These are phyloP conservation scores for Cordylochernes scorpioides DNA, from an alignment of 2,888 invertebrate genomes.

Conservation along the genomic window DNA sequence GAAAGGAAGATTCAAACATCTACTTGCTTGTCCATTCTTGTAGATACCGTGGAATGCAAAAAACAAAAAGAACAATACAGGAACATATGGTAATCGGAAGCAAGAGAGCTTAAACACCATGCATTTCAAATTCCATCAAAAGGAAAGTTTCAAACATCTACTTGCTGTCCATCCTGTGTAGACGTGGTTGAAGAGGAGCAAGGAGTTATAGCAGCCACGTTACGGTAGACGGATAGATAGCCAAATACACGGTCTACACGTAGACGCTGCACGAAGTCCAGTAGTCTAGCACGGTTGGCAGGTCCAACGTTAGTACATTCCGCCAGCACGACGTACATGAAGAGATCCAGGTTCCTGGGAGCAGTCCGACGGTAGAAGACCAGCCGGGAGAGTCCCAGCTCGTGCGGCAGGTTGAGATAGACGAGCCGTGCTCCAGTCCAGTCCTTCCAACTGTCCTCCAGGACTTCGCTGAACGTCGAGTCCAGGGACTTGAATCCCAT, in stretches of 20 bases:
- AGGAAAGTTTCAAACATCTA: no score
- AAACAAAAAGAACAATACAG: no score
- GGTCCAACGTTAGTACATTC: slow-evolving; percentile 21
- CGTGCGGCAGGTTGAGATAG: slow-evolving; percentile 23
- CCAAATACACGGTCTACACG: slow-evolving; percentile 23
- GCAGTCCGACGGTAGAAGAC: slow-evolving; percentile 21
- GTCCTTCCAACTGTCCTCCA: slow-evolving; percentile 25
- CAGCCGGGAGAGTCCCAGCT: slow-evolving; percentile 22
- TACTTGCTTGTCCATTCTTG: no score
- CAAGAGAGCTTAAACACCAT: no score
- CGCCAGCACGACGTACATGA: slow-evolving; percentile 24
- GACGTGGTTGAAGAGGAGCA: no score
- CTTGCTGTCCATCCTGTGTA: no score
- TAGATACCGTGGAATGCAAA: no score
- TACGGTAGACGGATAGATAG: slow-evolving; percentile 25
- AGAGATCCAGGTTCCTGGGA: slow-evolving; percentile 21
- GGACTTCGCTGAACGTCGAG: slow-evolving; percentile 19
- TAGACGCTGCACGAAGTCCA: slow-evolving; percentile 24
- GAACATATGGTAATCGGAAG: no score
- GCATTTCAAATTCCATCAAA: no score
- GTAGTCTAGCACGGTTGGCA: slow-evolving; percentile 18
- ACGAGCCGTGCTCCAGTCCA: slow-evolving; percentile 25
- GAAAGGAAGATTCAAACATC: no score
- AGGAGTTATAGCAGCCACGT: no score
- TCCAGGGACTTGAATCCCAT: slow-evolving; percentile 23